Percentiles rank a stretch among this genome's conserved stretches.
Conservation (phyloP, 2,888 invertebrate genomes). For the Amphimallon solstitiale region DNA sequence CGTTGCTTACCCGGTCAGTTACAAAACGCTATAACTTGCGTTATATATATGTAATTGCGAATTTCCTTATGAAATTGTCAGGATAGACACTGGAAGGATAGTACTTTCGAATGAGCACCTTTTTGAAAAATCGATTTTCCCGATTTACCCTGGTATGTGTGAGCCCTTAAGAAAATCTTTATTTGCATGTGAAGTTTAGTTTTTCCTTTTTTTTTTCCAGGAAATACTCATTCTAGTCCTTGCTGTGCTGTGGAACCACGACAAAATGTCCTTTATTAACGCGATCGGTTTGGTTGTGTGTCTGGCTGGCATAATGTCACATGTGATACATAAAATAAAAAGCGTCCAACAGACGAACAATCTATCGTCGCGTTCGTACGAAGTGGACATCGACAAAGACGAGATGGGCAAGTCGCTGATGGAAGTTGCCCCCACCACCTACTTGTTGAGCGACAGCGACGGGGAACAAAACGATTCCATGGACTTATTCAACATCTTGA, state of each 20-base stretch:
- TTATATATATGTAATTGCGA: no score
- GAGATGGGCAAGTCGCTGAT: slow-evolving; percentile 57
- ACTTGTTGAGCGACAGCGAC: slow-evolving; percentile 52
- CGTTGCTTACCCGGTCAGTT: no score
- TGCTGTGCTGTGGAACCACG: slow-evolving; percentile 88
- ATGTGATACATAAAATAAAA: slow-evolving; percentile 78
- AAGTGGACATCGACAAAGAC: slow-evolving; percentile 49
- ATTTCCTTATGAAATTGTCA: no score
- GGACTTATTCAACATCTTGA: slow-evolving; percentile 65
- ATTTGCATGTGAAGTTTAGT: no score
- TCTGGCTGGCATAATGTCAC: slow-evolving; percentile 86
- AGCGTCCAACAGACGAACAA: slow-evolving; percentile 16
- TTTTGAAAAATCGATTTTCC: no score
- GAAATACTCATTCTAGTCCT: slow-evolving; percentile 92
- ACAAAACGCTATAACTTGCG: no score
- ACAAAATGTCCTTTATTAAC: slow-evolving; percentile 84
- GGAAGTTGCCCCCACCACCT: slow-evolving; percentile 47
- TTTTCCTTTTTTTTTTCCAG: slow-evolving; percentile 65
- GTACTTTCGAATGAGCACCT: no score
- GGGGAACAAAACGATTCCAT: slow-evolving; percentile 64
- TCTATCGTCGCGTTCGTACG: slow-evolving; percentile 46
- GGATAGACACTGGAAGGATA: no score
- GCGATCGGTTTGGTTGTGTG: slow-evolving; percentile 87
- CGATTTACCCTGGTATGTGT: no score
- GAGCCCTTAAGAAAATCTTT: no score